phyloP scores from a whole-genome alignment of 2,797 vertebrate species.

The Anas flavirostris region DNA sequence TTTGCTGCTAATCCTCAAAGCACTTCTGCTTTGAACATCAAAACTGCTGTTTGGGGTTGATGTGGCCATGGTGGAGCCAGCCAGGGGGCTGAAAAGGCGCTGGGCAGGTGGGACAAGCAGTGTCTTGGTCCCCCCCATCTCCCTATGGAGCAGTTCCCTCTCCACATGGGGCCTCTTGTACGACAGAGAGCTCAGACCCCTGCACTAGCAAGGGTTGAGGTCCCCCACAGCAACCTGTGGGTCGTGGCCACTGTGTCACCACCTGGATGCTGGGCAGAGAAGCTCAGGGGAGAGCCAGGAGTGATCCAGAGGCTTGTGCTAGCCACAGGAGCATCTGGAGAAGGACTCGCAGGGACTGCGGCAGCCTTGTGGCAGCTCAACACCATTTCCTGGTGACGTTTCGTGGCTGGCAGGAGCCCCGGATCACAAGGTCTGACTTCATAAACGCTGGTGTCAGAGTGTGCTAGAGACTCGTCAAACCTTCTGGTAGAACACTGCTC shows the following conservation, averaged over 20 bases:
- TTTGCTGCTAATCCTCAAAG: neutral
- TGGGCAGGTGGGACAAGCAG: neutral
- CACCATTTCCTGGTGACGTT: conserved; percentile 36
- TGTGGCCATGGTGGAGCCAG: neutral
- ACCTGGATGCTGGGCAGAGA: neutral
- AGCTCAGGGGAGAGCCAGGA: neutral
- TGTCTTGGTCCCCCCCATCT: neutral
- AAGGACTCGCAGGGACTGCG: neutral
- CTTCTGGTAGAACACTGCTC: conserved; percentile 8
- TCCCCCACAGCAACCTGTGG: neutral
- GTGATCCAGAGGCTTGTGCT: neutral
- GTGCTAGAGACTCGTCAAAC: conserved; percentile 10
- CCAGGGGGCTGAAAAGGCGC: neutral
- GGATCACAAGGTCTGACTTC: conserved; percentile 58
- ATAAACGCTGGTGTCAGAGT: conserved; percentile 17
- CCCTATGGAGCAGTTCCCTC: neutral
- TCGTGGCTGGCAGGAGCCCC: conserved; percentile 4
- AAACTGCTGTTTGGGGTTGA: neutral
- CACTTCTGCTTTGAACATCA: neutral
- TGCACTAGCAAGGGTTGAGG: neutral
- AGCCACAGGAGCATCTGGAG: neutral
- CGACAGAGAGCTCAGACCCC: neutral
- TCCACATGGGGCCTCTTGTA: fast-evolving
- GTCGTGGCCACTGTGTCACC: neutral
- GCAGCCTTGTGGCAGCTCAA: neutral